Evolutionary conservation across 2,113 vertebrate genomes (phyloP), one percentile per base, ranked within the genome.

Genomic region (Stigmatopora argus): DNA sequence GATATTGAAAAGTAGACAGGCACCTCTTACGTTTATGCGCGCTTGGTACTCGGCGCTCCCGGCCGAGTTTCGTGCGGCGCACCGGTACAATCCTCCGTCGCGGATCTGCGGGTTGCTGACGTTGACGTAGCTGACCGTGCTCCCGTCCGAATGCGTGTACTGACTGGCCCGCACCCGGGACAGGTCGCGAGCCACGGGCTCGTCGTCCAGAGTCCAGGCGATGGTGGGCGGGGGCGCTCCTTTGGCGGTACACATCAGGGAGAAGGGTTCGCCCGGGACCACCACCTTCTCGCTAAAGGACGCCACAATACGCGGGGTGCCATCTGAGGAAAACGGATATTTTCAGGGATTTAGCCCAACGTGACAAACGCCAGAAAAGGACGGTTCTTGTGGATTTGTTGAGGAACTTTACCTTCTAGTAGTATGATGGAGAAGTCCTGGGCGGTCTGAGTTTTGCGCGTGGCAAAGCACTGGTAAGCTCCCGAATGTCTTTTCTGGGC

Each of bases 11-110:
- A 95, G 95, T 96, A 97, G 96, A 99, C 96, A 99, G 96, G 97
- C 97, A 99, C 97, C 97, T 99, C 97, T 99, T 99, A 99, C 97
- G 96, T 99, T 99, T 98, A 99, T 98, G 96, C 96, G 96, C 94
- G 96, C 96, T 97, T 99, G 97, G 92, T 99, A 99, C 93, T 98
- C 96, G 92, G 95, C 95, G 86, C 95, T 94, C 93, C 97, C 97
- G 90, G 97, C 97, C 86, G 95, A 96, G 94, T 99, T 99, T 91
- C 94, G 94, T 81, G 97, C 97, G 23, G 93, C 91, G 91, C 97
- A 99, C 85, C 97, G 94, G 93, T 99, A 99, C 84, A 99, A 94
- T 83, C 97, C 97, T 81, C 97, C 97, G 17, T 99, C 97, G 60
- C 93, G 93, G 85, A 99, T 98, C 92, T 96, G 95, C 17, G 97